Conservation (phyloP, 2,888 invertebrate genomes). For the Pseudococcus jackbeardsleyi region DNA sequence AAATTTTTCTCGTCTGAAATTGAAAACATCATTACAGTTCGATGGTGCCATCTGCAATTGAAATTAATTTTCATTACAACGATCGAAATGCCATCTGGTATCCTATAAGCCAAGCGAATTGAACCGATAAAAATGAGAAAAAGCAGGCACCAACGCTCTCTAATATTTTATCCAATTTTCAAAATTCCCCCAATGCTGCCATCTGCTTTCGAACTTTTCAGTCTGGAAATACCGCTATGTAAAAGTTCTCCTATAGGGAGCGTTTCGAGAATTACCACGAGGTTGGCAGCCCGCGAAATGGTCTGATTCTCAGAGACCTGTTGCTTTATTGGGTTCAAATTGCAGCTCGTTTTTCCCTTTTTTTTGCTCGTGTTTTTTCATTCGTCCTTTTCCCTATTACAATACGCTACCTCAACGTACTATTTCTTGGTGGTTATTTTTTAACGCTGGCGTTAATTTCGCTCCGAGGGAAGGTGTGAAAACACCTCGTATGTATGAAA, state of each 20-base stretch:
- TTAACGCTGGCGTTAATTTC: background rate
- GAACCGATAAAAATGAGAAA: background rate
- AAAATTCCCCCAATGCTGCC: background rate
- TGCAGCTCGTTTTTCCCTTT: background rate
- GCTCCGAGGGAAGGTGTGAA: background rate
- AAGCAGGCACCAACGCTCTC: background rate
- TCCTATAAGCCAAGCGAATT: background rate
- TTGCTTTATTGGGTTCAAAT: background rate
- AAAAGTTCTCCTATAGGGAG: background rate
- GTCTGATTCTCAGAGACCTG: background rate
- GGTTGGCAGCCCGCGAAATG: background rate
- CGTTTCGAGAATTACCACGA: background rate
- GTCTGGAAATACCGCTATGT: background rate
- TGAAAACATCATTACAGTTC: background rate
- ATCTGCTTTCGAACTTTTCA: background rate
- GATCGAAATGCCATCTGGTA: background rate
- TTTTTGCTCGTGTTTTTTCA: background rate
- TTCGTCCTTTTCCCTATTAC: background rate
- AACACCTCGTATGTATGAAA: background rate
- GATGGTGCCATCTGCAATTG: background rate
- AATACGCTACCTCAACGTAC: background rate
- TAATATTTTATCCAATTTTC: background rate
- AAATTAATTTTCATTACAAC: background rate
- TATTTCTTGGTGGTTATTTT: slow-evolving; percentile 5
- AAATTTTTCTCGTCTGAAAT: no score